Evolutionary conservation across 2,888 invertebrate species (phyloP), one percentile per base, ranked within the genome.

Genomic region (Drosophila tanythrix): DNA sequence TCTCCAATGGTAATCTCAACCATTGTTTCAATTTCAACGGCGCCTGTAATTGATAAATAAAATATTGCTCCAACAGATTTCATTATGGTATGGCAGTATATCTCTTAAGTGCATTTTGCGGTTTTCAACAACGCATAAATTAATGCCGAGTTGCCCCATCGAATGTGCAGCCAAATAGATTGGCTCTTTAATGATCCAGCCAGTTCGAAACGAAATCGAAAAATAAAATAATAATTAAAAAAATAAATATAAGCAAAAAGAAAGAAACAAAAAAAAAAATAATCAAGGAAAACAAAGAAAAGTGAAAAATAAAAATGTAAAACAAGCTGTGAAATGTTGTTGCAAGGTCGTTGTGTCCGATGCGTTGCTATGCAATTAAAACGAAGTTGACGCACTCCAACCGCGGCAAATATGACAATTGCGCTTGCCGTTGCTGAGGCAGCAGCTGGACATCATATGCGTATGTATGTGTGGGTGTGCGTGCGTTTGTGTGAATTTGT

Each of bases 21-120:
- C 53, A 48, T 60, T 51, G 27, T 36, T 59, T 58, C 27, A 40
- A 21, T 29, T 38, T 43, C 21, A 36, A 10, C 21, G 40, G 40
- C 29, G 33, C 6, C 58, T 31, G 78, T 81, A 82, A 82, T 82
- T 73, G 85, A 84, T 85, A 87, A 89, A 85, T 87, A 73, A 84
- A 77, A 77, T 77, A 79, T 88, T 66, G 58, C 62, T n/a, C 25
- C 31, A 55, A 62, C 60, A 61, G 74, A 79, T 74, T 81, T 71
- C 69, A 58, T 62, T 69, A 62, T 46, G 31, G 15, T 63, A 52
- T 70, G 48, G 57, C 64, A 38, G 59, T 62, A 67, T 68, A 13
- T 84, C 46, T 46, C 21, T 89, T 76, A 83, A 84, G 88, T 87
- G 84, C 89, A 81, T 81, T 81, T 81, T 74, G 87, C 61, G 89